A percentile compares a stretch with the other conserved stretches of the same genome.
phyloP scores from a whole-genome alignment of 2,888 invertebrate genomes.

The Lepetodrilus schrolli region DNA sequence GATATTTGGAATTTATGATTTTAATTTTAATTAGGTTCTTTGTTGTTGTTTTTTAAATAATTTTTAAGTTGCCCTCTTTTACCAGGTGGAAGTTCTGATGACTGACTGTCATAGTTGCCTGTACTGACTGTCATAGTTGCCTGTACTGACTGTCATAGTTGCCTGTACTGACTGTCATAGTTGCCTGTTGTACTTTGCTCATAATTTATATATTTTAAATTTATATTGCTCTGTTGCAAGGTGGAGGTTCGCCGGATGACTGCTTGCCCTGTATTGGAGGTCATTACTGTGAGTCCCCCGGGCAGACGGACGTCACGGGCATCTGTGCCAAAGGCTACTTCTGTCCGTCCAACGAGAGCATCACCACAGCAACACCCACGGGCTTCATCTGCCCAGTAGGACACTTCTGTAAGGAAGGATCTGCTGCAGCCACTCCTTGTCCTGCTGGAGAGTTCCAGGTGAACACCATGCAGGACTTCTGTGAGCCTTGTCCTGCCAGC shows the following conservation, averaged over 20 bases:
- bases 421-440: conserved; percentile 64
- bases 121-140: no score
- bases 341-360: conserved; percentile 69
- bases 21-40: no score
- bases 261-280: conserved; percentile 71
- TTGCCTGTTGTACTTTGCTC: no score
- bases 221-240: conserved; percentile 41
- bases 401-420: conserved; percentile 66
- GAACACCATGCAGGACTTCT: conserved; percentile 56
- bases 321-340: conserved; percentile 69
- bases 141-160: no score
- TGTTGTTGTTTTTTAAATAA: no score
- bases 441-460: conserved; percentile 65
- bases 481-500: conserved; percentile 69
- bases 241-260: conserved; percentile 61
- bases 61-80: no score
- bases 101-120: no score
- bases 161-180: no score
- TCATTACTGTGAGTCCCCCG: conserved; percentile 65
- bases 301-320: conserved; percentile 64
- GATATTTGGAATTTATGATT: no score
- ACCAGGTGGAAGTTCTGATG: no score
- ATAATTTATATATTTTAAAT: no score
- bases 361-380: conserved; percentile 60
- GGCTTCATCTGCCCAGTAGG: conserved; percentile 60